Evolutionary conservation across 2,797 vertebrate genomes (phyloP).

Genomic region (Spinus olivaceus): DNA sequence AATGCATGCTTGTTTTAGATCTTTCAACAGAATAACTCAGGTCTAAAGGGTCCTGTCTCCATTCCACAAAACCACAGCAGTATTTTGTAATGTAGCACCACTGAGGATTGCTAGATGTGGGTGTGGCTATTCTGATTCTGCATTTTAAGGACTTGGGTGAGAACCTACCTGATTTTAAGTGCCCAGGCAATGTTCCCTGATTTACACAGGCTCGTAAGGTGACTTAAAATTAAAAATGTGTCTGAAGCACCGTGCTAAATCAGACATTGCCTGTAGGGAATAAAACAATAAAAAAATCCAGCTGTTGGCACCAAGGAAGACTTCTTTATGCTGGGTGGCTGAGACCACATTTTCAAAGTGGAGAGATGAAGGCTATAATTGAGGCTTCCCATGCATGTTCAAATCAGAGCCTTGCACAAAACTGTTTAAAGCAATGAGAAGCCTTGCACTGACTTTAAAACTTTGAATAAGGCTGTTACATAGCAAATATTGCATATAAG

Average conservation of each 20-base stretch:
- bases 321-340: background rate
- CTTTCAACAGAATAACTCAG: background rate
- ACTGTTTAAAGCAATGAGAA: background rate
- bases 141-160: background rate
- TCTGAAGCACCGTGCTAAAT: background rate
- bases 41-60: background rate
- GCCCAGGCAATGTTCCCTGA: background rate
- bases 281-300: background rate
- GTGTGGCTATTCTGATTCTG: background rate
- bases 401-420: background rate
- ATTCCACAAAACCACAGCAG: background rate
- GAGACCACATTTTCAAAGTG: slow-evolving; percentile 1
- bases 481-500: background rate
- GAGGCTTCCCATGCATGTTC: background rate
- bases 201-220: background rate
- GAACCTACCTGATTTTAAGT: background rate
- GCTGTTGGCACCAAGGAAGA: background rate
- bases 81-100: background rate
- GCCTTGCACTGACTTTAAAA: slow-evolving; percentile 5
- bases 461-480: background rate
- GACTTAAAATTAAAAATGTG: background rate
- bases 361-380: background rate
- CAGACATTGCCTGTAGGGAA: background rate
- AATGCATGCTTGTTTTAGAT: background rate
- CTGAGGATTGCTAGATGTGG: background rate